phyloP scores from a whole-genome alignment of 2,113 vertebrate species.

The Scalopus aquaticus region DNA sequence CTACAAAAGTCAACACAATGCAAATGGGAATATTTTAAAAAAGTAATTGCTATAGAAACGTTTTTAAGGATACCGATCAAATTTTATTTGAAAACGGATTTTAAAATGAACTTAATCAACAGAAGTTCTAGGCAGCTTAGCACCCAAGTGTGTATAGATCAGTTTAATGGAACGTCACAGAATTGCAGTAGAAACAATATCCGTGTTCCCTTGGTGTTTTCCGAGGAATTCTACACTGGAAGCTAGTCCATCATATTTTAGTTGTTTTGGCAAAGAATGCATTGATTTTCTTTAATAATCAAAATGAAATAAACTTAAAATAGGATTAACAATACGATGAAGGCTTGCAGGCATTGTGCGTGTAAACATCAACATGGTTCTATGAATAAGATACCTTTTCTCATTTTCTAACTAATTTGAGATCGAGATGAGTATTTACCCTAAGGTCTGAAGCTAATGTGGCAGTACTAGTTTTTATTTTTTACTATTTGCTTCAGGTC shows the following conservation, averaged over 20 bases:
- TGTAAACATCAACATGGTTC: rapidly evolving
- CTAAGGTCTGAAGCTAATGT: background rate
- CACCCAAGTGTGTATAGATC: background rate
- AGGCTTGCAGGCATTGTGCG: rapidly evolving
- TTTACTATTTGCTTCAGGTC: background rate
- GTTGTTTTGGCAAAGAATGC: background rate
- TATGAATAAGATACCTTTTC: no score
- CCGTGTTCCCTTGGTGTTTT: background rate
- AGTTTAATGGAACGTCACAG: background rate
- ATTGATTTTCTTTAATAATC: background rate
- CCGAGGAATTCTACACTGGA: background rate
- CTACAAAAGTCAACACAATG: background rate
- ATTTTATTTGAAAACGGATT: background rate
- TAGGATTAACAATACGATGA: background rate
- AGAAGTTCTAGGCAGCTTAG: background rate
- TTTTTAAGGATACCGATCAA: background rate
- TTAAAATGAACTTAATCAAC: background rate
- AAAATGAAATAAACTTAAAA: background rate
- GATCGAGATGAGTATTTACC: background rate
- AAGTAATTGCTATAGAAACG: background rate
- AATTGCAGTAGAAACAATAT: background rate
- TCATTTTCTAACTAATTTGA: background rate
- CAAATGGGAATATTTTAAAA: background rate
- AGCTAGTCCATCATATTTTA: background rate
- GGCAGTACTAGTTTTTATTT: background rate